A percentile compares a stretch with the other conserved stretches of the same genome.
phyloP scores from a whole-genome alignment of 2,888 invertebrate species.

The Pseudococcus viburni region DNA sequence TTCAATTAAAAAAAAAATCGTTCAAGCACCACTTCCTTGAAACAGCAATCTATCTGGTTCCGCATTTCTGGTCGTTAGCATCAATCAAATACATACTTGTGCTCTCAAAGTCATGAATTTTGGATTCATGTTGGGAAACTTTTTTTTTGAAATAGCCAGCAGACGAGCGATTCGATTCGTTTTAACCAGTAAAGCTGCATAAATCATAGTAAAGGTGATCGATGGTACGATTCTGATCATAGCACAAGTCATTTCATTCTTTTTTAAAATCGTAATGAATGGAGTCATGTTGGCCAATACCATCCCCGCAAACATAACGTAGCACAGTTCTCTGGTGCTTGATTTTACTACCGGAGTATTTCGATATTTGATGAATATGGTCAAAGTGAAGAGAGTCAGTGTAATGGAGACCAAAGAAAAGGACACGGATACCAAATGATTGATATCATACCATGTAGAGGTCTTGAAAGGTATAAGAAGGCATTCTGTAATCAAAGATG shows the following conservation, averaged over 20 bases:
- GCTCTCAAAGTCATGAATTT: conserved; percentile 77
- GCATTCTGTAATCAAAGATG: neutral
- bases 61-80: too few species aligned
- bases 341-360: conserved; percentile 85
- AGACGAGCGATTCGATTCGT: conserved; percentile 84
- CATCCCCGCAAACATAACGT: conserved; percentile 79
- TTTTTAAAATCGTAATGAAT: conserved; percentile 79
- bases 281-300: conserved; percentile 76
- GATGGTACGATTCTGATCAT: conserved; percentile 77
- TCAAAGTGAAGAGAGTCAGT: conserved; percentile 76
- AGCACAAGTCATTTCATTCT: conserved; percentile 75
- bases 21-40: too few species aligned
- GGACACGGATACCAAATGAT: conserved; percentile 77
- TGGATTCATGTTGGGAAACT: conserved; percentile 80
- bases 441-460: conserved; percentile 75
- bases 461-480: neutral
- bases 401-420: conserved; percentile 78
- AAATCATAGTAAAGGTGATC: conserved; percentile 81
- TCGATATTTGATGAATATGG: conserved; percentile 79
- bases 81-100: conserved; percentile 72
- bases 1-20: too few species aligned
- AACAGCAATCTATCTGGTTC: too few species aligned
- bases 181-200: conserved; percentile 82
- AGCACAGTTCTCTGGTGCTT: conserved; percentile 78
- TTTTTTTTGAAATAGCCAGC: conserved; percentile 80